Evolutionary conservation across 1,140 invertebrate species (phyloP), one percentile per base, ranked within the genome.

Genomic region (Chymomyza costata): DNA sequence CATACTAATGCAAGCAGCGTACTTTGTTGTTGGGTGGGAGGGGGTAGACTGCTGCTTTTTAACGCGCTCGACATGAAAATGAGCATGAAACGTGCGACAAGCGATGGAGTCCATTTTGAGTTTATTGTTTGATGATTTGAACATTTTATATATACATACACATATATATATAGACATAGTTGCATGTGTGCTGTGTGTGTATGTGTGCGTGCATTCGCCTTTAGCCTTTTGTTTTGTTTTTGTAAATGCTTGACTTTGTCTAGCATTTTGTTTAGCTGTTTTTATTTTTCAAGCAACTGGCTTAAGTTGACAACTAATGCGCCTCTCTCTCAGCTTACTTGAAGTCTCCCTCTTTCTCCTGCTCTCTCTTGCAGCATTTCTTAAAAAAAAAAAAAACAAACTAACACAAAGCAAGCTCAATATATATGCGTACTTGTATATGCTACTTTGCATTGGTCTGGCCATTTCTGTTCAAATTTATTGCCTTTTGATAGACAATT

Each of bases 71-170:
- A 80, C 73, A 76, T 71, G 80, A 83, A 83, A 83, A 83, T 83
- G 81, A 81, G 81, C 74, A 81, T 71, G 61, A 81, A 83, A 81
- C 70, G 62, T 71, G 71, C 60, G 71, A 63, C 74, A 66, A 82
- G 82, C 80, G 73, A 83, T 64, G 81, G 82, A 84, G 82, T 84
- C 82, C 82, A 84, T 84, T 84, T 84, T 84, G 78, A 84, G 82
- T 84, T 84, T 84, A 84, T 84, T 84, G 82, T 84, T 84, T 84
- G 82, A 82, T 84, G 82, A 84, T 84, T 84, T 84, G 82, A 82
- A 84, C 82, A 84, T 84, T 83, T 84, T 84, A 82, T 84, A 67
- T 57, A 64, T 62, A 47, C 43, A 65, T 44, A 49, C 16, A 40
- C 11, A 25, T 32, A 38, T 34, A 45, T 51, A 39, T 51, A n/a